phyloP scores from a whole-genome alignment of 2,797 vertebrate species.

The Sebastes alutus region DNA sequence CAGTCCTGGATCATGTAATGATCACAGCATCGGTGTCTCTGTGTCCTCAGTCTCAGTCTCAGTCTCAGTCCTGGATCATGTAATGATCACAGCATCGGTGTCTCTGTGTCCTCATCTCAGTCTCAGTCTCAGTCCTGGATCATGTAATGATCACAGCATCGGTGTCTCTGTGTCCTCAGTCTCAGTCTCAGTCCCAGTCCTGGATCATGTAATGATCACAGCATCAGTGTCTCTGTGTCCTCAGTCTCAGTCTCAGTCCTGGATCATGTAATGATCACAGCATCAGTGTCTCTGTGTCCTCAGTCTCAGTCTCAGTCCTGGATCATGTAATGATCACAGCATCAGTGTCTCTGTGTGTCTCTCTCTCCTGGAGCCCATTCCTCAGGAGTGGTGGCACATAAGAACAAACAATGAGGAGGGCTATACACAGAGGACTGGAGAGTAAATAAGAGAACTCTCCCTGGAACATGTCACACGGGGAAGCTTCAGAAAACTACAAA shows the following conservation, averaged over 20 bases:
- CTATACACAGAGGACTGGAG: constrained; percentile 77
- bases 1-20: too few relatives aligned
- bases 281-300: background rate
- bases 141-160: too few relatives aligned
- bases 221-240: too few relatives aligned
- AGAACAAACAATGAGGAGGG: constrained; percentile 80
- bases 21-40: background rate
- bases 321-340: constrained; percentile 47
- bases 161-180: too few relatives aligned
- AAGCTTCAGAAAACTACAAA: constrained; percentile 83
- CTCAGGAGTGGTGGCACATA: constrained; percentile 71
- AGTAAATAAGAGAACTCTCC: constrained; percentile 80
- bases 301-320: constrained; percentile 8
- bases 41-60: background rate
- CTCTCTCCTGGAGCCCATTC: constrained; percentile 55
- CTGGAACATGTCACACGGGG: constrained; percentile 77
- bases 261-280: constrained; percentile 46
- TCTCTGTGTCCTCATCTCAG: background rate
- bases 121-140: constrained; percentile 32
- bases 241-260: background rate
- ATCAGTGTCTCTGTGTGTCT: constrained; percentile 1
- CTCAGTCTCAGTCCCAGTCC: too few relatives aligned
- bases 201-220: too few relatives aligned
- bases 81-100: constrained; percentile 47
- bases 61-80: constrained; percentile 24